These are phyloP conservation scores for Puffinus mauretanicus DNA, from an alignment of 2,113 vertebrate species.

Conservation along the genomic window DNA sequence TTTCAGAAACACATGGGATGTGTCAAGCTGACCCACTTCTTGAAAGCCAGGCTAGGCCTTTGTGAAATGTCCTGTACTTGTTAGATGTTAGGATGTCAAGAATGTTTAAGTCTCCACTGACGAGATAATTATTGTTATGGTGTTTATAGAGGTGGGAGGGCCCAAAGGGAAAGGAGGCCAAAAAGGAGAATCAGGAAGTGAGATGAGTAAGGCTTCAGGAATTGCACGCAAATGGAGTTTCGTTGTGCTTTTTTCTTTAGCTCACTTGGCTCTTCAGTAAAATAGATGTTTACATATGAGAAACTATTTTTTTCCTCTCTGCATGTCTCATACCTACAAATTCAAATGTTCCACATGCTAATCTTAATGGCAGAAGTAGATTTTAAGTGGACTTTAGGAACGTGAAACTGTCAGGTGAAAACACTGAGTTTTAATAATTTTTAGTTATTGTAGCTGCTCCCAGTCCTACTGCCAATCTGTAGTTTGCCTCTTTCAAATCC, in stretches of 20 bases:
- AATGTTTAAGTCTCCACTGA: conserved; percentile 49
- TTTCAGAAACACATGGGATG: conserved; percentile 37
- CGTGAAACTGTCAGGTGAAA: not conserved
- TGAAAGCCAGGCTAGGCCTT: conserved; percentile 25
- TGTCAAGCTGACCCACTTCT: conserved; percentile 68
- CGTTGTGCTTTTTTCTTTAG: not conserved
- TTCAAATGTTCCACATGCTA: not conserved
- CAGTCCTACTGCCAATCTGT: not conserved
- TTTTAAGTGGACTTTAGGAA: not conserved
- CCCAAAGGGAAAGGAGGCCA: conserved; percentile 49
- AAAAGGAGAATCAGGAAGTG: conserved; percentile 50
- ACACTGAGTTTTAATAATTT: not conserved
- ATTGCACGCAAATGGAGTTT: conserved; percentile 11
- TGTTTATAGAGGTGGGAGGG: conserved; percentile 53
- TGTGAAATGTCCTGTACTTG: conserved; percentile 41
- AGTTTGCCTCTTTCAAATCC: not conserved
- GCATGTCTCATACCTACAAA: not conserved
- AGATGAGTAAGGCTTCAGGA: conserved; percentile 49
- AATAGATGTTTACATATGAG: not conserved
- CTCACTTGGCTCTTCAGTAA: conserved; percentile 9
- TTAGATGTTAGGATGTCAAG: conserved; percentile 45
- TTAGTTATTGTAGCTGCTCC: not conserved
- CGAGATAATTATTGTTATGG: conserved; percentile 45
- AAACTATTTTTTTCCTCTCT: not conserved
- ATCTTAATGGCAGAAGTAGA: not conserved